phyloP scores from a whole-genome alignment of 2,797 vertebrate species.

The Girardinus metallicus region DNA sequence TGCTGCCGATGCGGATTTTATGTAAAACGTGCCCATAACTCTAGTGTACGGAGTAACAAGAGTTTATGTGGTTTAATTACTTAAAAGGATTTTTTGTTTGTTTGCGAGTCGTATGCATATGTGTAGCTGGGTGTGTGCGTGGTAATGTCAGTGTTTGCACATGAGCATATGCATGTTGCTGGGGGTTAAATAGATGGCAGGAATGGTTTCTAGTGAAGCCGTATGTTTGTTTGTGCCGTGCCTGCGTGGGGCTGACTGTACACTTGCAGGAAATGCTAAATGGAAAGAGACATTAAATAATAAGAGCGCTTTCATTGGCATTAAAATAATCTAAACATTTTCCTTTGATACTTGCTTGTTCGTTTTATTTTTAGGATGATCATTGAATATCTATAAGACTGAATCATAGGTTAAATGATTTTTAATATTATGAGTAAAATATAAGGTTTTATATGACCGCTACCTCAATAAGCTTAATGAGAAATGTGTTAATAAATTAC shows the following conservation, averaged over 20 bases:
- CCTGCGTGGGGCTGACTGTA: conserved; percentile 39
- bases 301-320: conserved; percentile 65
- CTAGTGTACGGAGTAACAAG: conserved; percentile 73
- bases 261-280: conserved; percentile 69
- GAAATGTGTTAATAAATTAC: conserved; percentile 54
- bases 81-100: conserved; percentile 84
- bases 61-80: conserved; percentile 86
- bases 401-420: conserved; percentile 58
- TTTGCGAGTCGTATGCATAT: conserved; percentile 46
- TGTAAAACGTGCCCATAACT: conserved; percentile 84
- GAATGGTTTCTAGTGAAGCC: conserved; percentile 73
- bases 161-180: conserved; percentile 30
- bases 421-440: conserved; percentile 69
- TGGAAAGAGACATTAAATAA: conserved; percentile 70
- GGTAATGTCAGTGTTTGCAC: conserved; percentile 18
- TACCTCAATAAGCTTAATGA: conserved; percentile 54
- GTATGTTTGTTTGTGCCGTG: conserved; percentile 69
- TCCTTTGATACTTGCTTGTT: conserved; percentile 35
- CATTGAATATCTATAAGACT: conserved; percentile 61
- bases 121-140: conserved; percentile 23
- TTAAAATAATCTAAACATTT: conserved; percentile 69
- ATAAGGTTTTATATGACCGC: conserved; percentile 45
- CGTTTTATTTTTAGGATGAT: conserved; percentile 55
- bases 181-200: conserved; percentile 67
- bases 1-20: conserved; percentile 82